phyloP scores from a whole-genome alignment of 2,113 vertebrate species.

The Triplophysa rosa region DNA sequence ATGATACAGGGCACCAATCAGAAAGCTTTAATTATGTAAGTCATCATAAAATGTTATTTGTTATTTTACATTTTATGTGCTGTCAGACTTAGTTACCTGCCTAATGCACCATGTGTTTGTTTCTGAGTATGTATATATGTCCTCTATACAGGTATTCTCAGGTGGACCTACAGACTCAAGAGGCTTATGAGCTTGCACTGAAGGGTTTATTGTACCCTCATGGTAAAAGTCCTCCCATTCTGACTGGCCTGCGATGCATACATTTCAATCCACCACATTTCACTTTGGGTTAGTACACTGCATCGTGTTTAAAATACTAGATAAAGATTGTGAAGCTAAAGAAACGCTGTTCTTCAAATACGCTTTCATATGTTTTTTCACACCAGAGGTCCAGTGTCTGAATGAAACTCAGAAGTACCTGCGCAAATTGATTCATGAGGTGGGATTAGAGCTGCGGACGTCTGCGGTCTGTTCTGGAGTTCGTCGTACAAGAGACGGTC shows the following conservation, averaged over 20 bases:
- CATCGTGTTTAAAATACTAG: background rate
- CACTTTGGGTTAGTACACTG: constrained; percentile 78
- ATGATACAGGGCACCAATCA: constrained; percentile 91
- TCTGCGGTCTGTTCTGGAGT: constrained; percentile 83
- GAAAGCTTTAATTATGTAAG: constrained; percentile 86
- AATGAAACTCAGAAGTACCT: constrained; percentile 92
- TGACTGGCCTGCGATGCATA: constrained; percentile 82
- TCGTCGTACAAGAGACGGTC: constrained; percentile 81
- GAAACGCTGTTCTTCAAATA: background rate
- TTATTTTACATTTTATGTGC: background rate
- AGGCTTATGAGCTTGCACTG: constrained; percentile 91
- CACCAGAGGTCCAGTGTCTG: constrained; percentile 86
- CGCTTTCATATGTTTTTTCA: background rate
- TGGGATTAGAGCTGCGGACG: constrained; percentile 88
- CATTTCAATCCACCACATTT: constrained; percentile 84
- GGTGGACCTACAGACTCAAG: constrained; percentile 85
- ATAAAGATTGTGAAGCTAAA: background rate
- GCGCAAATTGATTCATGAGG: constrained; percentile 85
- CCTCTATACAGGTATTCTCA: constrained; percentile 78
- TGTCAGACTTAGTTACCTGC: background rate
- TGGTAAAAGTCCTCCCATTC: constrained; percentile 81
- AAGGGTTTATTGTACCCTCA: constrained; percentile 84
- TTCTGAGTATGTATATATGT: background rate
- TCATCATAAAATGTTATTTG: constrained; percentile 5
- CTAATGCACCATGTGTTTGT: background rate